A percentile compares a stretch with the other conserved stretches of the same genome.
Conservation (phyloP, 2,888 invertebrate species). For the Gari tellinella region DNA sequence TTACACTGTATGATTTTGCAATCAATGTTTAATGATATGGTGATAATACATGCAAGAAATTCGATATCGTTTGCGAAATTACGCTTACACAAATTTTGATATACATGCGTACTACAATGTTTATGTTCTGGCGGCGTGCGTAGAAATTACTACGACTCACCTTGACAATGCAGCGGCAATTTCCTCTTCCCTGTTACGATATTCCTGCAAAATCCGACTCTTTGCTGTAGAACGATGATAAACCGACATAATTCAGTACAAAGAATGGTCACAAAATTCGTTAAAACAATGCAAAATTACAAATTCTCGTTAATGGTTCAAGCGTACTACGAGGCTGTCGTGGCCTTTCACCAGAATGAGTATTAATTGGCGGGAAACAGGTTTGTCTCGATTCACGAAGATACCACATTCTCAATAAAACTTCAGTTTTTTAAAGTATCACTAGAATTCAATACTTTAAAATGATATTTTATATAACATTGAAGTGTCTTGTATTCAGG, state of each 20-base stretch:
- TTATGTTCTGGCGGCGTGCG: conserved; percentile 78
- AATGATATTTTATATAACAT: not conserved
- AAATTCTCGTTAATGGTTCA: conserved; percentile 57
- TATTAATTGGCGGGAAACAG: conserved; percentile 84
- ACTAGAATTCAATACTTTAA: too few species aligned
- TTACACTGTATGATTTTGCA: conserved; percentile 43
- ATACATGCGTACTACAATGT: conserved; percentile 78
- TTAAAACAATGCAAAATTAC: conserved; percentile 50
- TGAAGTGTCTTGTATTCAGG: too few species aligned
- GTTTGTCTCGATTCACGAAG: conserved; percentile 77
- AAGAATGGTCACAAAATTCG: conserved; percentile 33
- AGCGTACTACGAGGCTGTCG: conserved; percentile 73
- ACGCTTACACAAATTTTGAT: conserved; percentile 41
- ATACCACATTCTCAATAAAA: not conserved
- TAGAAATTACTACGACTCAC: conserved; percentile 79
- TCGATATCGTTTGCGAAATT: not conserved
- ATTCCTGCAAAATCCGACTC: conserved; percentile 71
- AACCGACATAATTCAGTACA: conserved; percentile 65
- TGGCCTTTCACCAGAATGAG: conserved; percentile 79
- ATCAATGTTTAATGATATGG: conserved; percentile 10
- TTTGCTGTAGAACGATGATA: conserved; percentile 70
- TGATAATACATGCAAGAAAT: conserved; percentile 5
- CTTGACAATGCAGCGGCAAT: conserved; percentile 74
- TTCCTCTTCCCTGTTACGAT: conserved; percentile 72
- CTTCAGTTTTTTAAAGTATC: too few species aligned